A percentile compares a stretch with the other conserved stretches of the same genome.
Evolutionary conservation across 2,797 vertebrate genomes (phyloP).

Genomic region (Coregonus suidteri): DNA sequence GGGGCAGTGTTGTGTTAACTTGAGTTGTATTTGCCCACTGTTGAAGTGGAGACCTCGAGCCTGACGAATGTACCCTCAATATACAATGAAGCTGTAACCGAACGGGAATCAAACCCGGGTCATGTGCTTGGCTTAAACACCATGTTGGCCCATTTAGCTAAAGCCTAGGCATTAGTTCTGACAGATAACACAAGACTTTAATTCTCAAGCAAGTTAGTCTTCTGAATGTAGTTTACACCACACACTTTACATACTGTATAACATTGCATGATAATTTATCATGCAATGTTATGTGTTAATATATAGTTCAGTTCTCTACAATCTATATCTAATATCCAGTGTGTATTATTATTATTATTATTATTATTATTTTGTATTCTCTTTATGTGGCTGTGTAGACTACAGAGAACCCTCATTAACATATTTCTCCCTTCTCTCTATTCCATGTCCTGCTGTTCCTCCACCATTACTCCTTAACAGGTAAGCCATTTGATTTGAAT

Average conservation of each 20-base stretch:
- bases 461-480: neutral
- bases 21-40: neutral
- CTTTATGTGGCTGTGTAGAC: neutral
- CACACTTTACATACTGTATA: too few relatives aligned
- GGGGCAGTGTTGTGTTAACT: constrained; percentile 1
- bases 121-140: neutral
- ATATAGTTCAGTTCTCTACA: too few relatives aligned
- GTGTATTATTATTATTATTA: neutral
- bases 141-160: neutral
- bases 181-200: neutral
- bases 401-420: neutral
- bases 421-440: neutral
- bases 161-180: neutral
- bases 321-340: neutral
- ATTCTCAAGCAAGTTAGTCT: too few relatives aligned
- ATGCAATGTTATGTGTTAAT: too few relatives aligned
- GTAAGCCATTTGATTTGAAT: constrained; percentile 9
- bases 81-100: neutral
- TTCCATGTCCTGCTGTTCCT: neutral
- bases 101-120: neutral
- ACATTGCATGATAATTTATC: too few relatives aligned
- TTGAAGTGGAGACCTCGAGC: neutral
- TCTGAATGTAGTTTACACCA: too few relatives aligned
- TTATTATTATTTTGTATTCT: neutral
- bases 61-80: neutral